phyloP scores from a whole-genome alignment of 1,140 invertebrate species.

The Pseudomyrmex gracilis region DNA sequence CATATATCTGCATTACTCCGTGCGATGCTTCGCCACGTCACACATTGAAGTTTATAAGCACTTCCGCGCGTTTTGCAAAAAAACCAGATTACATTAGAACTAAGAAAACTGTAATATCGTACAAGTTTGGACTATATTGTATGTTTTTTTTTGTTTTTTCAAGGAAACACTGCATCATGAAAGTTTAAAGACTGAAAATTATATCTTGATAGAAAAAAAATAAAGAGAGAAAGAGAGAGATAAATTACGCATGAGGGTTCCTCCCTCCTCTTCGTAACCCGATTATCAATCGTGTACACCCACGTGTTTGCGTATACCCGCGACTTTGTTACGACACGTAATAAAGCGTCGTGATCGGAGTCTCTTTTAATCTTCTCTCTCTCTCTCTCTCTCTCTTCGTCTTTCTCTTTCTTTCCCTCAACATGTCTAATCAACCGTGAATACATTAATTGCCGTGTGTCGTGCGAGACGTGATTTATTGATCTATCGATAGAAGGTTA shows the following conservation, averaged over 20 bases:
- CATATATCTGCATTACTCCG: slow-evolving; percentile 31
- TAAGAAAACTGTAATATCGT: slow-evolving; percentile 14
- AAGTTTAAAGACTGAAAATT: neutral
- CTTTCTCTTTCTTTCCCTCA: slow-evolving; percentile 4
- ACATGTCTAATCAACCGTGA: slow-evolving; percentile 69
- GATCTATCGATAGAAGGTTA: slow-evolving; percentile 15
- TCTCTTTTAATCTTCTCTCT: slow-evolving; percentile 48
- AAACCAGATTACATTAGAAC: slow-evolving; percentile 27
- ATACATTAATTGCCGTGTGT: slow-evolving; percentile 73
- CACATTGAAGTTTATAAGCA: slow-evolving; percentile 39
- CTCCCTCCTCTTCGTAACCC: slow-evolving; percentile 31
- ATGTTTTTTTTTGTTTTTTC: neutral
- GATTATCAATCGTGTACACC: slow-evolving; percentile 53
- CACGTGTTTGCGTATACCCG: slow-evolving; percentile 26
- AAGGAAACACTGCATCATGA: too few relatives aligned
- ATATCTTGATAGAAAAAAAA: slow-evolving; percentile 37
- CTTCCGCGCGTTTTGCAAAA: slow-evolving; percentile 33
- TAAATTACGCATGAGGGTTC: neutral
- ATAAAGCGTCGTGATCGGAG: slow-evolving; percentile 56
- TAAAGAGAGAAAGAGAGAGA: neutral
- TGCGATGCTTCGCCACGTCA: slow-evolving; percentile 16
- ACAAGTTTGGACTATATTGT: neutral
- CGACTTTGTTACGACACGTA: slow-evolving; percentile 28
- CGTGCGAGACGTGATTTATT: slow-evolving; percentile 72
- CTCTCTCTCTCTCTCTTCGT: too few relatives aligned